Percentiles rank a stretch among this genome's conserved stretches.
Evolutionary conservation across 2,113 vertebrate species (phyloP).

Genomic region (Acanthochromis polyacanthus): DNA sequence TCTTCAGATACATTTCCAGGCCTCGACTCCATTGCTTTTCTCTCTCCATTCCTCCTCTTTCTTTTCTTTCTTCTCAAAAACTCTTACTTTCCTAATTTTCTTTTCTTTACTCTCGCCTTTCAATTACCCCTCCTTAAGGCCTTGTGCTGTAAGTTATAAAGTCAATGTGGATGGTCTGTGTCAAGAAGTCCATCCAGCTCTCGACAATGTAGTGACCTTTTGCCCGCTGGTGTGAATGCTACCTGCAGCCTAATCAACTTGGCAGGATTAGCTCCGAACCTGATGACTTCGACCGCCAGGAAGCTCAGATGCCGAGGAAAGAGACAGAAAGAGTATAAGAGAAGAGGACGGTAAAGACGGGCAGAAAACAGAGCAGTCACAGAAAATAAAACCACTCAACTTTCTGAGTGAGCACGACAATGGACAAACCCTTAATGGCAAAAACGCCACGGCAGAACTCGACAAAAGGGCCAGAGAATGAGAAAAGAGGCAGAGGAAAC

Average conservation of each 20-base stretch:
- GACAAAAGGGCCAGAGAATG: constrained; percentile 71
- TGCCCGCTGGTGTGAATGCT: constrained; percentile 72
- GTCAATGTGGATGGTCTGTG: constrained; percentile 74
- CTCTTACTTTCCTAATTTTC: constrained; percentile 69
- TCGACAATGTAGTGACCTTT: constrained; percentile 78
- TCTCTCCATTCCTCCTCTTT: constrained; percentile 7
- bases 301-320: constrained; percentile 59
- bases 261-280: constrained; percentile 79
- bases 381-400: constrained; percentile 71
- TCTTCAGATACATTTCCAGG: constrained; percentile 35
- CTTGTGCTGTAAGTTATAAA: constrained; percentile 77
- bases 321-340: constrained; percentile 67
- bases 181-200: constrained; percentile 80
- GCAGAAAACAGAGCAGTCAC: constrained; percentile 69
- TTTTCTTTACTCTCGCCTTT: constrained; percentile 74
- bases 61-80: constrained; percentile 41
- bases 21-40: constrained; percentile 2
- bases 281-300: constrained; percentile 73
- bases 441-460: constrained; percentile 58
- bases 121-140: constrained; percentile 78
- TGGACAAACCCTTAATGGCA: constrained; percentile 74
- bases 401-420: constrained; percentile 66
- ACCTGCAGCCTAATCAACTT: constrained; percentile 83
- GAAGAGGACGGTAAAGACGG: constrained; percentile 57
- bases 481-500: constrained; percentile 69